Evolutionary conservation across 1,140 invertebrate species (phyloP), one percentile per base, ranked within the genome.

Genomic region (Meteorus sp.): DNA sequence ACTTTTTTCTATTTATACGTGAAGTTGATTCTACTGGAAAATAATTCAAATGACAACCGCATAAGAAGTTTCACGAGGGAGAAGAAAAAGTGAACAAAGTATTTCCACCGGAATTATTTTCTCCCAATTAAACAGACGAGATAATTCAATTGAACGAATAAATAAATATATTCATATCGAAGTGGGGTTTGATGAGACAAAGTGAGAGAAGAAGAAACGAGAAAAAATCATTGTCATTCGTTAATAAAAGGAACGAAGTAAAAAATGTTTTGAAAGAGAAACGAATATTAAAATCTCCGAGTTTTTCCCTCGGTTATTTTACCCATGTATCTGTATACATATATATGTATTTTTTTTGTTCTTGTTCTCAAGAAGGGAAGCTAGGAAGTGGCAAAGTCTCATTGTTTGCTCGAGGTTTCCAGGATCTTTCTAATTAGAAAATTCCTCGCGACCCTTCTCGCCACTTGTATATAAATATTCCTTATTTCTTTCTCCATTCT

Each of bases 391-490:
- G 43, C 53, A 56, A 56, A 58, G 52, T 56, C 27, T 61, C 43
- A 47, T 60, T 56, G 52, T 62, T 59, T 65, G 37, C 51, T 52
- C 37, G 55, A 65, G 65, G 61, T 54, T 63, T 59, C 56, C 59
- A 60, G 57, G 70, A 74, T 73, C 66, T 62, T 75, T 61, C 72
- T 77, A 76, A 77, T 78, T 78, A 74, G 71, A 69, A 76, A 77
- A 76, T 75, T 73, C 72, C 58, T 47, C 56, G 55, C 56, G 61
- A 63, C 39, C 61, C 59, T 56, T 60, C 51, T 31, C 41, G n/a
- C n/a, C n/a, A n/a, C n/a, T n/a, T n/a, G n/a, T n/a, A n/a, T n/a
- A n/a, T n/a, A n/a, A n/a, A n/a, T n/a, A 44, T 27, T 22, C 20
- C 25, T 45, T 55, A 37, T 27, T 60, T 22, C 52, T 57, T 31